These are phyloP conservation scores for Ornithoptera priamus DNA, from an alignment of 2,888 invertebrate genomes.

Conservation along the genomic window DNA sequence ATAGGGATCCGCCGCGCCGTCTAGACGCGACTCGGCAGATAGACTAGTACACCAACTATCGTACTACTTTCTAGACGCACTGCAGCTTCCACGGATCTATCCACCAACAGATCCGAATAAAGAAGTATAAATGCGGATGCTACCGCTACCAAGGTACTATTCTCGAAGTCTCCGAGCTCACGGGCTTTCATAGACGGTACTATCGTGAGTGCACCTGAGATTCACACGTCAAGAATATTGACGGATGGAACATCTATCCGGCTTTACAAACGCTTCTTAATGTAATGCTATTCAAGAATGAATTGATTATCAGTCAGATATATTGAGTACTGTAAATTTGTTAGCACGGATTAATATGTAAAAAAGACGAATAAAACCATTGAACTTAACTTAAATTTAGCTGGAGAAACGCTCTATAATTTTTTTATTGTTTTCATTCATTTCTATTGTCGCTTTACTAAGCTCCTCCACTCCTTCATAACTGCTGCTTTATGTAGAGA, in stretches of 20 bases:
- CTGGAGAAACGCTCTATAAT: too few species aligned
- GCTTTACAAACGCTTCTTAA: slow-evolving; percentile 8
- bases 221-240: slow-evolving; percentile 36
- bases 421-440: too few species aligned
- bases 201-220: slow-evolving; percentile 49
- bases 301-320: too few species aligned
- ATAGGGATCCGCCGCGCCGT: slow-evolving; percentile 70
- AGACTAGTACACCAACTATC: slow-evolving; percentile 65
- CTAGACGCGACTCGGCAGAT: slow-evolving; percentile 71
- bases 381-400: too few species aligned
- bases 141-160: slow-evolving; percentile 57
- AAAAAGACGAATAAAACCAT: too few species aligned
- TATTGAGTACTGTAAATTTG: too few species aligned
- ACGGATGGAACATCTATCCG: slow-evolving; percentile 33
- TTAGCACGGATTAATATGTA: too few species aligned
- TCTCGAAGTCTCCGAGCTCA: slow-evolving; percentile 39
- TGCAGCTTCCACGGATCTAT: slow-evolving; percentile 47
- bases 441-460: too few species aligned
- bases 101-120: slow-evolving; percentile 54
- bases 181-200: slow-evolving; percentile 32
- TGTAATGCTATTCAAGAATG: too few species aligned
- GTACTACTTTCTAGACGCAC: slow-evolving; percentile 40
- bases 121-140: slow-evolving; percentile 45
- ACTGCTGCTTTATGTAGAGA: too few species aligned
- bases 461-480: too few species aligned